Conservation (phyloP, 2,888 invertebrate species). For the Zygothrica quintamaculata region DNA sequence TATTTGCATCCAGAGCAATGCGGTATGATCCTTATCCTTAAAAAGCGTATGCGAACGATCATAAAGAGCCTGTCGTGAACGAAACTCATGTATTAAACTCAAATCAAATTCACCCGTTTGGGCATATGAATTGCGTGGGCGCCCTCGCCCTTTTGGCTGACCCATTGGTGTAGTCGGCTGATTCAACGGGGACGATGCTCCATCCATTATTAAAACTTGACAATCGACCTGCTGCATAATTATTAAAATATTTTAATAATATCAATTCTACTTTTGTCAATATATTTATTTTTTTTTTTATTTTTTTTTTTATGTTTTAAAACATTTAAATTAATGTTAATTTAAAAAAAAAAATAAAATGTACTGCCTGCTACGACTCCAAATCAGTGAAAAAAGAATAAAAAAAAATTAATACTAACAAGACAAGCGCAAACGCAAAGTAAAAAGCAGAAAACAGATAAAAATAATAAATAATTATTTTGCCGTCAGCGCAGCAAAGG, state of each 20-base stretch:
- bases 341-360: not conserved
- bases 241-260: constrained; percentile 2
- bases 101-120: constrained; percentile 84
- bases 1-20: constrained; percentile 83
- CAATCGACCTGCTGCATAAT: not conserved
- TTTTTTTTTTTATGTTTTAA: constrained; percentile 2
- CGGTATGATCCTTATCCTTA: constrained; percentile 82
- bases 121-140: constrained; percentile 77
- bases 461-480: constrained; percentile 45
- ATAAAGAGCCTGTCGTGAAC: constrained; percentile 82
- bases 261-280: not conserved
- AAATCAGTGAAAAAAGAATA: constrained; percentile 10
- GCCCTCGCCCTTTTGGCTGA: constrained; percentile 69
- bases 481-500: constrained; percentile 20
- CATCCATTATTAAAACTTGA: constrained; percentile 27
- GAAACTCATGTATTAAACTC: constrained; percentile 83
- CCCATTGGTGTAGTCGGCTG: constrained; percentile 13
- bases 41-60: constrained; percentile 82
- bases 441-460: constrained; percentile 27
- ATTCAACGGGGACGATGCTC: constrained; percentile 35
- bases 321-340: not conserved
- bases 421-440: constrained; percentile 18
- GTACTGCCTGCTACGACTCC: constrained; percentile 18
- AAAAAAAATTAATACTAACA: constrained; percentile 9
- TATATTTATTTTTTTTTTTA: constrained; percentile 8